A percentile compares a stretch with the other conserved stretches of the same genome.
phyloP scores from a whole-genome alignment of 2,113 vertebrate species.

The Eupsittula cactorum region DNA sequence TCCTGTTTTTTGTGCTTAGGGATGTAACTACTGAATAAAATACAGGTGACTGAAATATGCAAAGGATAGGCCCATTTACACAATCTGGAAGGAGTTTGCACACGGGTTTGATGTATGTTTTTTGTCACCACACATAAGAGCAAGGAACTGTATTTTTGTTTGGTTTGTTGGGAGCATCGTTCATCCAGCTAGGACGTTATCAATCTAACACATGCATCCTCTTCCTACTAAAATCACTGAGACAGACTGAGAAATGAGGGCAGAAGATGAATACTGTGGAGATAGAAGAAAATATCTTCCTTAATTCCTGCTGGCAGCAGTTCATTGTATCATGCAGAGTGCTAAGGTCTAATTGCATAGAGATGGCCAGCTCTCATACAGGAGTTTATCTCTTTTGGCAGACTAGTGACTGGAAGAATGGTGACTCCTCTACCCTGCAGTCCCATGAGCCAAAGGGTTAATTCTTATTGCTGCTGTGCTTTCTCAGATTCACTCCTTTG shows the following conservation, averaged over 20 bases:
- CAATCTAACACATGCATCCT: neutral
- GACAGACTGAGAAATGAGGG: constrained; percentile 28
- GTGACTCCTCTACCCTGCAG: constrained; percentile 16
- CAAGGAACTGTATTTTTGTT: neutral
- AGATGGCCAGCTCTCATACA: constrained; percentile 29
- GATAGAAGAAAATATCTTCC: constrained; percentile 35
- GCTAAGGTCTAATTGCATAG: constrained; percentile 46
- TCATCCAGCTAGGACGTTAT: neutral
- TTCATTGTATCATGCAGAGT: constrained; percentile 33
- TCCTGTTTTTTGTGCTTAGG: neutral
- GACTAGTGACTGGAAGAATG: neutral
- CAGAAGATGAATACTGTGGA: constrained; percentile 24
- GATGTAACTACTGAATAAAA: neutral
- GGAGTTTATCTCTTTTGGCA: constrained; percentile 38
- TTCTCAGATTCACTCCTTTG: constrained; percentile 42
- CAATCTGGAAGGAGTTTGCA: neutral
- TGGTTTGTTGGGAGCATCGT: neutral
- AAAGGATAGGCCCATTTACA: neutral
- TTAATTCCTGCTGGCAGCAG: constrained; percentile 60
- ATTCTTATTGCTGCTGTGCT: constrained; percentile 38
- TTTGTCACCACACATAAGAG: neutral
- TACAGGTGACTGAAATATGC: neutral
- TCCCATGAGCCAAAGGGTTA: constrained; percentile 53
- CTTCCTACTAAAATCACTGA: neutral
- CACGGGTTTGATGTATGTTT: neutral